phyloP scores from a whole-genome alignment of 2,888 invertebrate species.

The Drosophila nigricruria region DNA sequence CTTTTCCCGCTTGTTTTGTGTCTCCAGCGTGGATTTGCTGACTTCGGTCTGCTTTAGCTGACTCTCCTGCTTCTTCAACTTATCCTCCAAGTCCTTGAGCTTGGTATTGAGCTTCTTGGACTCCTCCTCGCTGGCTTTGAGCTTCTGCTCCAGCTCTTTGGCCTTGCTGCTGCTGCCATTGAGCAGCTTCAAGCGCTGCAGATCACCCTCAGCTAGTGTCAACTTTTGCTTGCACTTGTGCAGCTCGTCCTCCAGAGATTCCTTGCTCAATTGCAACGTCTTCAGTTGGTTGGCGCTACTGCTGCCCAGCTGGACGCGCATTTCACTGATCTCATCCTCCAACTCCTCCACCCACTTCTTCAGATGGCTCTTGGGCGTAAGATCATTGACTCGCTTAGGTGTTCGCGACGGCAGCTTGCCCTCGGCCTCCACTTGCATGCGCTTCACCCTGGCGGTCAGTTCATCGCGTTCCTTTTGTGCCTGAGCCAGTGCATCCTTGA shows the following conservation, averaged over 20 bases:
- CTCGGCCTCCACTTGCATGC: conserved; percentile 88
- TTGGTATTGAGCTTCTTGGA: conserved; percentile 87
- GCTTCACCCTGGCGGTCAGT: conserved; percentile 88
- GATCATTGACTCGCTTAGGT: conserved; percentile 91
- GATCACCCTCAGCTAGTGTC: conserved; percentile 87
- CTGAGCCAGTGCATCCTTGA: conserved; percentile 86
- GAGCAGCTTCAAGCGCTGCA: conserved; percentile 78
- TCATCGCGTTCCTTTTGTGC: conserved; percentile 89
- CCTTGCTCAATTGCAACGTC: conserved; percentile 89
- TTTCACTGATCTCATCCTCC: conserved; percentile 92
- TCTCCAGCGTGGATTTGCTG: conserved; percentile 85
- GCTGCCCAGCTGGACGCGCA: conserved; percentile 85
- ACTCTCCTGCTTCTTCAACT: conserved; percentile 86
- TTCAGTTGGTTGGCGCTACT: conserved; percentile 85
- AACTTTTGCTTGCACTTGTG: conserved; percentile 89
- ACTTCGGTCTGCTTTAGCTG: conserved; percentile 86
- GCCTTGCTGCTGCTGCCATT: conserved; percentile 86
- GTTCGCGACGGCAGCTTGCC: conserved; percentile 89
- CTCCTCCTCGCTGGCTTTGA: conserved; percentile 90
- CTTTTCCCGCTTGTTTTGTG: conserved; percentile 86
- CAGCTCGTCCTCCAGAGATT: conserved; percentile 88
- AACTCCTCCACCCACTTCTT: conserved; percentile 94
- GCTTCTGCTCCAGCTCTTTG: conserved; percentile 88
- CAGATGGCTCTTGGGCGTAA: conserved; percentile 86
- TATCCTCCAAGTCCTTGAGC: conserved; percentile 86